phyloP scores from a whole-genome alignment of 92 coral and sea anemone genomes.

The Diadumene lineata region DNA sequence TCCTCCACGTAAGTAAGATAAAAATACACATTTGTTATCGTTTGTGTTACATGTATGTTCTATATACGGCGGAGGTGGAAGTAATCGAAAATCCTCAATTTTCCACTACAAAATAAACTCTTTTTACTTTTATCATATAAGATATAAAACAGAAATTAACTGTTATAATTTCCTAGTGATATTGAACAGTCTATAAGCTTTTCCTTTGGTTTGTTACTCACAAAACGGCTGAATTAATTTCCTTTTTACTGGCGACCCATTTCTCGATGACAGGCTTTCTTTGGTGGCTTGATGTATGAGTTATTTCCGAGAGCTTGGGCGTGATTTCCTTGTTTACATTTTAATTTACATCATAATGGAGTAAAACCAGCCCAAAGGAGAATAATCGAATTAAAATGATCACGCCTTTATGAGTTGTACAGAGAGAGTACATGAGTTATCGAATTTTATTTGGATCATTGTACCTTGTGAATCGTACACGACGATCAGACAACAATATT shows the following conservation, averaged over 20 bases:
- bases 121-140: background rate
- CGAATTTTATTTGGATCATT: too few species aligned
- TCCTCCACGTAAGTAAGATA: constrained; percentile 28
- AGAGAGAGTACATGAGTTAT: too few species aligned
- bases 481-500: too few species aligned
- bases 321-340: constrained; percentile 34
- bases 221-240: background rate
- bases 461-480: too few species aligned
- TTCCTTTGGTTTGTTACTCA: constrained; percentile 7
- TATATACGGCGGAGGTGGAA: too few species aligned
- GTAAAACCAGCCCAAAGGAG: background rate
- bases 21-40: constrained; percentile 5
- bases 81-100: background rate
- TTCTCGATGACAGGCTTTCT: constrained; percentile 14
- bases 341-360: constrained; percentile 12
- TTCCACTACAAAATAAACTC: background rate
- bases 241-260: constrained; percentile 24
- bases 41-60: background rate
- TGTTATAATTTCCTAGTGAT: background rate
- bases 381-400: constrained; percentile 9
- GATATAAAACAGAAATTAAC: background rate
- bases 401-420: constrained; percentile 6
- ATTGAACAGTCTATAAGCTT: background rate
- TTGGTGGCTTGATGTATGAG: constrained; percentile 14
- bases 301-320: constrained; percentile 40